Percentiles rank a stretch among this genome's conserved stretches.
Evolutionary conservation across 1,140 invertebrate genomes (phyloP).

Genomic region (Drosophila saltans): DNA sequence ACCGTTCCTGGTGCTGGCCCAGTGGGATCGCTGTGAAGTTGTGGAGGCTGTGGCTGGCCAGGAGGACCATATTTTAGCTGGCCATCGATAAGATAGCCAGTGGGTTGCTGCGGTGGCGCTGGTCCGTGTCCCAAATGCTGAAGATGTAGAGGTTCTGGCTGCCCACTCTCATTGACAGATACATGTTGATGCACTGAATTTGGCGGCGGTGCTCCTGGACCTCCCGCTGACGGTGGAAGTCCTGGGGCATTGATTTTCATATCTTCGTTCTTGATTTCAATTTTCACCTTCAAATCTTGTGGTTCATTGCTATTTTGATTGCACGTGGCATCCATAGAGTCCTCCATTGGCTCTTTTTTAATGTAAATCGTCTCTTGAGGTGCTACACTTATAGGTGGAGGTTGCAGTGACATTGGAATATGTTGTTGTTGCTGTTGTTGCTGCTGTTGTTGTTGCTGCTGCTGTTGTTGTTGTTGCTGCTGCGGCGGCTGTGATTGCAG

Average conservation of each 20-base stretch:
- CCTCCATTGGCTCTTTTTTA: slow-evolving; percentile 83
- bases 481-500: slow-evolving; percentile 33
- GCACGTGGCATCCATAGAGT: slow-evolving; percentile 80
- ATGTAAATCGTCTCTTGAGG: slow-evolving; percentile 72
- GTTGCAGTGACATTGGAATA: slow-evolving; percentile 38
- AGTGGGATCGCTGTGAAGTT: slow-evolving; percentile 67
- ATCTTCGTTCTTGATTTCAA: slow-evolving; percentile 82
- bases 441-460: slow-evolving; percentile 64
- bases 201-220: slow-evolving; percentile 42
- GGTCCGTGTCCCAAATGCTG: slow-evolving; percentile 60
- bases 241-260: slow-evolving; percentile 55
- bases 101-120: slow-evolving; percentile 45
- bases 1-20: slow-evolving; percentile 20
- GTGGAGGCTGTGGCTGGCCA: slow-evolving; percentile 64
- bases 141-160: slow-evolving; percentile 59
- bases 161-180: slow-evolving; percentile 28
- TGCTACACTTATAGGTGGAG: slow-evolving; percentile 40
- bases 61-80: slow-evolving; percentile 72
- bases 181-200: slow-evolving; percentile 35
- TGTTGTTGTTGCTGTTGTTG: slow-evolving; percentile 72
- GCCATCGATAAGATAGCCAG: slow-evolving; percentile 73
- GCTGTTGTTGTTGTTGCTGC: slow-evolving; percentile 38
- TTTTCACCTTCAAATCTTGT: slow-evolving; percentile 82
- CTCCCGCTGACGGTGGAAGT: slow-evolving; percentile 32
- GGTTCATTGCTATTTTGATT: slow-evolving; percentile 83